Evolutionary conservation across 2,888 invertebrate genomes (phyloP).

Genomic region (Notocelia uddmanniana): DNA sequence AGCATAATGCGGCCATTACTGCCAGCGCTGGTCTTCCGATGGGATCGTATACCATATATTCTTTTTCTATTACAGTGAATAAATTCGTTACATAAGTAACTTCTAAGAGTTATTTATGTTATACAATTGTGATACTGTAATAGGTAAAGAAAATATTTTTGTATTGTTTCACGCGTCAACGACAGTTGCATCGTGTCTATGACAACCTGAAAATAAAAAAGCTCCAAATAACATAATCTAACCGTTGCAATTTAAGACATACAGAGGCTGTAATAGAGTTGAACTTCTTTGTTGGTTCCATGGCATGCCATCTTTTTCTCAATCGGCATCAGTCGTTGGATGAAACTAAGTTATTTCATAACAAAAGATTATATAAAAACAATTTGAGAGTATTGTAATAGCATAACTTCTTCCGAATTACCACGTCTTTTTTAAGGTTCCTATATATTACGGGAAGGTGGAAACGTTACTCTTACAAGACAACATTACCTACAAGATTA

Average conservation of each 20-base stretch:
- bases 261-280: not conserved
- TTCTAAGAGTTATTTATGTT: not conserved
- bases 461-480: too few species aligned
- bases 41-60: too few species aligned
- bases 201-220: not conserved
- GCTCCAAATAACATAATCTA: not conserved
- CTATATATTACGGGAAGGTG: too few species aligned
- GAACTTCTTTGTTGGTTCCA: not conserved
- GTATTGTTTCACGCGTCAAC: not conserved
- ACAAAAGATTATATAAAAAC: slow-evolving; percentile 13
- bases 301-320: not conserved
- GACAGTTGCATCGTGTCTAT: not conserved
- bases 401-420: not conserved
- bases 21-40: too few species aligned
- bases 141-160: not conserved
- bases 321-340: not conserved
- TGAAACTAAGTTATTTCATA: slow-evolving; percentile 16
- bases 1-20: too few species aligned
- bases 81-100: not conserved
- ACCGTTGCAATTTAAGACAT: not conserved
- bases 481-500: too few species aligned
- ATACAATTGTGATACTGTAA: not conserved
- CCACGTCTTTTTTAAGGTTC: not conserved
- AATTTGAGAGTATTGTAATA: not conserved
- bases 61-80: too few species aligned